Evolutionary conservation across 2,888 invertebrate species (phyloP).

Genomic region (Melieria crassipennis): DNA sequence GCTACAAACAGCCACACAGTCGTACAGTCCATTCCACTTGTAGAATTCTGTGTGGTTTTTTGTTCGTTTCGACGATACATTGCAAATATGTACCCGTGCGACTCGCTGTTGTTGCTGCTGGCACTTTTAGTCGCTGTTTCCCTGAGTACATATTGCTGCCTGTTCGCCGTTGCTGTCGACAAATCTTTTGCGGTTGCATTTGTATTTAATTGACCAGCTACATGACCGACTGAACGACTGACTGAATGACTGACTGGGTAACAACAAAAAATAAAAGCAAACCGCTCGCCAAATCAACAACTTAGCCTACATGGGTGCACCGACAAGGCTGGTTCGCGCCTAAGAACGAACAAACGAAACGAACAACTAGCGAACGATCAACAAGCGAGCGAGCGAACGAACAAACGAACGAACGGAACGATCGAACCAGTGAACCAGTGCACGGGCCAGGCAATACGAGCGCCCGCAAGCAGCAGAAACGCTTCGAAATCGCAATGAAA

Average conservation of each 20-base stretch:
- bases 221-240: conserved; percentile 8
- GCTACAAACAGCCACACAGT: neutral
- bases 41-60: neutral
- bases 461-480: too few relatives aligned
- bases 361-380: too few relatives aligned
- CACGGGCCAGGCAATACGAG: too few relatives aligned
- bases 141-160: neutral
- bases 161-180: too few relatives aligned
- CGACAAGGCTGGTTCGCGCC: too few relatives aligned
- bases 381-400: neutral
- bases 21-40: neutral
- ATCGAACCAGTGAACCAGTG: neutral
- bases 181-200: neutral
- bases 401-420: neutral
- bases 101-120: neutral
- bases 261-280: neutral
- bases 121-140: neutral
- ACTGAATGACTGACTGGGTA: neutral
- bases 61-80: neutral
- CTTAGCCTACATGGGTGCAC: neutral
- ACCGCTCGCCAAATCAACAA: neutral
- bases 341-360: too few relatives aligned
- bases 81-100: neutral
- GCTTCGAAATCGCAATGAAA: too few relatives aligned
- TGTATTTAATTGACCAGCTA: neutral